phyloP scores from a whole-genome alignment of 2,888 invertebrate species.

The Hedya salicella region DNA sequence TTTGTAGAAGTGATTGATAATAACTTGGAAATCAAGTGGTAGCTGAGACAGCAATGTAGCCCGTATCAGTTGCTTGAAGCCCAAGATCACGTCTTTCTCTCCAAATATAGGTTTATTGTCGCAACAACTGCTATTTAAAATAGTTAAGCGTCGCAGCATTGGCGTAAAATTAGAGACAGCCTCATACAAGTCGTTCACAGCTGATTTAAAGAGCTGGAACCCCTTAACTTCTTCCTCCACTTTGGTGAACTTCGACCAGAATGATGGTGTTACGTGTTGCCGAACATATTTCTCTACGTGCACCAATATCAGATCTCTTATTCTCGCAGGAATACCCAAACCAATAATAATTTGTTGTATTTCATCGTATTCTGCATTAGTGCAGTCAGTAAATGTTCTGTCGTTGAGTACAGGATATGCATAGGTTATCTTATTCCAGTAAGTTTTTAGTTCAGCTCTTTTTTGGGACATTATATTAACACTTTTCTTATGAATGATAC shows the following conservation, averaged over 20 bases:
- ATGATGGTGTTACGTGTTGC: constrained; percentile 85
- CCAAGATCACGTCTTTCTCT: constrained; percentile 80
- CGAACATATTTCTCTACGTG: constrained; percentile 86
- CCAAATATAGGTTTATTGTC: constrained; percentile 81
- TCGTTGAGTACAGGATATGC: constrained; percentile 79
- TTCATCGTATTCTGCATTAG: constrained; percentile 70
- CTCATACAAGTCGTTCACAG: constrained; percentile 87
- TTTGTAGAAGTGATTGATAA: constrained; percentile 91
- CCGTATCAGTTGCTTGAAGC: constrained; percentile 87
- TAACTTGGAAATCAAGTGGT: constrained; percentile 88
- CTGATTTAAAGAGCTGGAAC: constrained; percentile 87
- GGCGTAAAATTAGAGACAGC: constrained; percentile 83
- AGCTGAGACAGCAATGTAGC: constrained; percentile 89
- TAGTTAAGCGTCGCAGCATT: constrained; percentile 83
- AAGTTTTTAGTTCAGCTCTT: constrained; percentile 68
- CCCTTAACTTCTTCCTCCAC: constrained; percentile 83
- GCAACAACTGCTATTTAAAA: constrained; percentile 75
- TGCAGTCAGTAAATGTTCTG: constrained; percentile 69
- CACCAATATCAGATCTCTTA: constrained; percentile 73
- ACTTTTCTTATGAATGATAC: background rate
- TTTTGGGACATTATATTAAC: constrained; percentile 60
- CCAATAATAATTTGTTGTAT: constrained; percentile 71
- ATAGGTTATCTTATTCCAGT: constrained; percentile 78
- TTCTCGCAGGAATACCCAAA: constrained; percentile 71
- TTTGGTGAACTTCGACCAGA: constrained; percentile 87